phyloP scores from a whole-genome alignment of 2,888 invertebrate genomes.

The Epinotia ramella region DNA sequence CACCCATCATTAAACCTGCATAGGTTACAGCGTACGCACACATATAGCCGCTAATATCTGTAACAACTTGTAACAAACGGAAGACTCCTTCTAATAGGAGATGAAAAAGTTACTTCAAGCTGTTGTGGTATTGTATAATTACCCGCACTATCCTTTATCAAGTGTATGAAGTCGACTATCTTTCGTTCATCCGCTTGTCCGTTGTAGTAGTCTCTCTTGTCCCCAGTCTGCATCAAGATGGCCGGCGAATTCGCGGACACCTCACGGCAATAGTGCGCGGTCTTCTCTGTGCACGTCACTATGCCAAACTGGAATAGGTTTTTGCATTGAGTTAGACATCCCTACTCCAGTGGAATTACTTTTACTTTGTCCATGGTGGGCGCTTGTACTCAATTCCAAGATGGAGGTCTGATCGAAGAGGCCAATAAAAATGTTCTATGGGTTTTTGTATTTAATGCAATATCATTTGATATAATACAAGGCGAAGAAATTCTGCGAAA shows the following conservation, averaged over 20 bases:
- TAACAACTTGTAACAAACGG: too few species aligned
- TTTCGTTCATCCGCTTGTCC: constrained; percentile 58
- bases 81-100: not conserved
- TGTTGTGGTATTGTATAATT: constrained; percentile 26
- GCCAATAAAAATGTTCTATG: too few species aligned
- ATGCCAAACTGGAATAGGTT: constrained; percentile 69
- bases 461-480: not conserved
- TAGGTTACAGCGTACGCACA: too few species aligned
- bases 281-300: constrained; percentile 62
- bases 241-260: constrained; percentile 59
- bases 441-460: not conserved
- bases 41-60: too few species aligned
- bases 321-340: too few species aligned
- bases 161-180: constrained; percentile 65
- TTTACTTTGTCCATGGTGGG: not conserved
- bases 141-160: constrained; percentile 65
- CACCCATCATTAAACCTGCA: too few species aligned
- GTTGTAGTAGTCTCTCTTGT: constrained; percentile 57
- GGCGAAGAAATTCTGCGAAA: too few species aligned
- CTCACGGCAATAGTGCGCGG: constrained; percentile 63
- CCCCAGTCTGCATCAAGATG: constrained; percentile 62
- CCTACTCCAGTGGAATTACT: not conserved
- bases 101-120: not conserved
- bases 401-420: too few species aligned
- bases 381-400: too few species aligned